Evolutionary conservation across 37 sponge, comb jelly and placozoan species (phyloP).

Genomic region (Tethya wilhelma): DNA sequence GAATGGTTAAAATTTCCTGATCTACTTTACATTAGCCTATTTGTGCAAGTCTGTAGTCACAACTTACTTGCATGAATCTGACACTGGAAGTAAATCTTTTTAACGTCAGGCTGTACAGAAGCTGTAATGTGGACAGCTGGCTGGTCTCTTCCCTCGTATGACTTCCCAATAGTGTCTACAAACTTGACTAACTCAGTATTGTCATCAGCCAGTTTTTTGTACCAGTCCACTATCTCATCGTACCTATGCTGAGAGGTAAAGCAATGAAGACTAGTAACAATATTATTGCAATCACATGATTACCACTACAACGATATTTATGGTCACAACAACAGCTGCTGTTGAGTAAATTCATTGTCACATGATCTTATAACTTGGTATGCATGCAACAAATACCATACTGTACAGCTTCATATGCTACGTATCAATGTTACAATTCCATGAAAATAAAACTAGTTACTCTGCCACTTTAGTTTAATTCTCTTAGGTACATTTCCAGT

Average conservation of each 20-base stretch:
- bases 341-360: too few relatives aligned
- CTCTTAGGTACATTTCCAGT: too few relatives aligned
- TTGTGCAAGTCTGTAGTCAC: too few relatives aligned
- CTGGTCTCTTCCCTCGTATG: conserved; percentile 54
- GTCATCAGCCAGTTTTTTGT: conserved; percentile 16
- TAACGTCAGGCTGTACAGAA: not conserved
- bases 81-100: conserved; percentile 79
- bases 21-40: too few relatives aligned
- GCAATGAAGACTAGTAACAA: not conserved
- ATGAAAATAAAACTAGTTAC: too few relatives aligned
- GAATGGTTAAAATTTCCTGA: too few relatives aligned
- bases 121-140: conserved; percentile 77
- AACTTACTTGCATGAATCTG: conserved; percentile 85
- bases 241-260: conserved; percentile 37
- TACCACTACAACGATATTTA: not conserved
- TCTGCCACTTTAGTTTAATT: too few relatives aligned
- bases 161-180: conserved; percentile 54
- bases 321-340: not conserved
- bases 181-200: conserved; percentile 20
- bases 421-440: too few relatives aligned
- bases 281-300: not conserved
- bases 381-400: too few relatives aligned
- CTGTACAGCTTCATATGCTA: too few relatives aligned
- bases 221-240: conserved; percentile 42
- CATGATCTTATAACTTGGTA: too few relatives aligned